Evolutionary conservation across 1,140 invertebrate species (phyloP).

Genomic region (Cyclargus thomasi): DNA sequence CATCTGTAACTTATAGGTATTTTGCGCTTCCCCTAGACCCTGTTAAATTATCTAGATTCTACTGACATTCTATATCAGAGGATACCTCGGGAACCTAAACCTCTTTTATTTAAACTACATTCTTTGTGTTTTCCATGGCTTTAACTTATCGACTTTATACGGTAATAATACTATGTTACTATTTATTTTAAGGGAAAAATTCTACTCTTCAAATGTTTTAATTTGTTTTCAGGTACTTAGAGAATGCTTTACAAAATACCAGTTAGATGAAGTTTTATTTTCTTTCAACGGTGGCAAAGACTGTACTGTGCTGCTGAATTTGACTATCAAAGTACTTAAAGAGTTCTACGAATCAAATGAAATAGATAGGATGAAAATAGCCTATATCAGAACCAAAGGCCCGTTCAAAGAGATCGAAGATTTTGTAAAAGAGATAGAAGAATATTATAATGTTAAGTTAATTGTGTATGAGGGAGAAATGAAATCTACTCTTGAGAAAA

Average conservation of each 20-base stretch:
- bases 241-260: constrained; percentile 76
- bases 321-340: constrained; percentile 80
- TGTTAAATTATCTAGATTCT: too few relatives aligned
- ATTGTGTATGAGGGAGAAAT: constrained; percentile 83
- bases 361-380: constrained; percentile 74
- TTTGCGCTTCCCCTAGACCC: too few relatives aligned
- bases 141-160: too few relatives aligned
- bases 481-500: constrained; percentile 79
- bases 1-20: too few relatives aligned
- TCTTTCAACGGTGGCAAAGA: constrained; percentile 99
- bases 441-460: constrained; percentile 84
- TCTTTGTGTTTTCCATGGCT: too few relatives aligned
- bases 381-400: constrained; percentile 85
- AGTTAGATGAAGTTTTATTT: constrained; percentile 85
- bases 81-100: too few relatives aligned
- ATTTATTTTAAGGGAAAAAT: neutral
- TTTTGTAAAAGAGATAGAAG: constrained; percentile 84
- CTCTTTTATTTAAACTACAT: too few relatives aligned
- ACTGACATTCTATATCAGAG: too few relatives aligned
- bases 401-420: constrained; percentile 91
- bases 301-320: constrained; percentile 92
- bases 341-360: constrained; percentile 68
- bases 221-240: constrained; percentile 57
- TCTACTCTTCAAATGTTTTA: neutral
- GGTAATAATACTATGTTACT: too few relatives aligned